Conservation (phyloP, 2,797 vertebrate genomes). For the Knipowitschia caucasica region DNA sequence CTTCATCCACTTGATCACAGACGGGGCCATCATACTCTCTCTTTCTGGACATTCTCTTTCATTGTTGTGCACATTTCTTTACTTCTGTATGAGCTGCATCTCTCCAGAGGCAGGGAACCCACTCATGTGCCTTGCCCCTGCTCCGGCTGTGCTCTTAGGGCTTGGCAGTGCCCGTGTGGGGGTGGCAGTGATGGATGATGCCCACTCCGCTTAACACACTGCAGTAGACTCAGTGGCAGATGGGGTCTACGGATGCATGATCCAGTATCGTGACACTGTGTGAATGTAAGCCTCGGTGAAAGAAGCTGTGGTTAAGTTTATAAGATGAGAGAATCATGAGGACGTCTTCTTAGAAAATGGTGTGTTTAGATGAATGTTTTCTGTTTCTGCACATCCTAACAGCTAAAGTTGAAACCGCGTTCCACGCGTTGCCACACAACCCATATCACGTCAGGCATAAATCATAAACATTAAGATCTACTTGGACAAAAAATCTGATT, state of each 20-base stretch:
- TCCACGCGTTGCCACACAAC: too few relatives aligned
- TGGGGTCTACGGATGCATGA: constrained; percentile 59
- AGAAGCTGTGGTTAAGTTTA: constrained; percentile 36
- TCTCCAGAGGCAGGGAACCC: constrained; percentile 53
- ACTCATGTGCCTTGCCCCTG: constrained; percentile 55
- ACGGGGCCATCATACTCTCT: too few relatives aligned
- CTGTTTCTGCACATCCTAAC: too few relatives aligned
- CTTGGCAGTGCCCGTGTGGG: constrained; percentile 67
- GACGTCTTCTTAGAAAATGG: constrained; percentile 13
- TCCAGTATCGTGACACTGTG: constrained; percentile 31
- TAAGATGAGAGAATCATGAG: constrained; percentile 25
- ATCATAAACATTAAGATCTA: too few relatives aligned
- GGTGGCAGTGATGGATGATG: constrained; percentile 73
- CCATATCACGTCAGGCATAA: too few relatives aligned
- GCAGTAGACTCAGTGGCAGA: constrained; percentile 61
- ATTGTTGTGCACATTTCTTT: constrained; percentile 52
- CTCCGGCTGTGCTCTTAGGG: constrained; percentile 59
- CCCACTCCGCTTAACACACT: constrained; percentile 68
- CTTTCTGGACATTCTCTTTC: neutral
- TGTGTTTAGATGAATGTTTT: too few relatives aligned
- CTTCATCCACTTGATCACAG: too few relatives aligned
- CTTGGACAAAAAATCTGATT: too few relatives aligned
- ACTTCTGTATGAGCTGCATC: constrained; percentile 61
- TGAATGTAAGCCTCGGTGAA: constrained; percentile 36
- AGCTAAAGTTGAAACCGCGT: too few relatives aligned